Evolutionary conservation across 2,888 invertebrate genomes (phyloP).

Genomic region (Nipponacmea schrenckii): DNA sequence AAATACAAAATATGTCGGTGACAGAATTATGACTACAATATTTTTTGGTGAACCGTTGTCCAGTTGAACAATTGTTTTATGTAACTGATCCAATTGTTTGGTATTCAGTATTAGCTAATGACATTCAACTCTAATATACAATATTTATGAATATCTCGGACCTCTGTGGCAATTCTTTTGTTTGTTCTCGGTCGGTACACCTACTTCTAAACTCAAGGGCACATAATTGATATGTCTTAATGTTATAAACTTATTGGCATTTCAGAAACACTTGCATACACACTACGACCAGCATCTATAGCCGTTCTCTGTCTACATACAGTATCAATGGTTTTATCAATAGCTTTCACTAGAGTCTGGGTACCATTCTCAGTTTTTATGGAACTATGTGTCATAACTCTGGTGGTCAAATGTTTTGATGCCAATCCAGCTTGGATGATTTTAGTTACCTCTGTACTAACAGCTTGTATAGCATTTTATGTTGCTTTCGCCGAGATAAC

Average conservation of each 20-base stretch:
- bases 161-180: no score
- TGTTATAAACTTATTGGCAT: not conserved
- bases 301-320: conserved; percentile 38
- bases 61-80: no score
- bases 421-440: conserved; percentile 36
- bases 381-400: conserved; percentile 38
- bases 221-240: no score
- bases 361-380: conserved; percentile 37
- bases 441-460: conserved; percentile 35
- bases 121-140: no score
- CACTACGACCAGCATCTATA: conserved; percentile 32
- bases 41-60: no score
- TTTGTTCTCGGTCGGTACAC: no score
- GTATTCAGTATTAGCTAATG: no score
- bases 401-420: conserved; percentile 36
- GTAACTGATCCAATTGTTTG: no score
- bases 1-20: no score
- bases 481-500: conserved; percentile 39
- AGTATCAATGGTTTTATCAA: conserved; percentile 34
- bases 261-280: conserved; percentile 27
- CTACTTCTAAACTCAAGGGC: no score
- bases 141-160: no score
- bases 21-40: no score
- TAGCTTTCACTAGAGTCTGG: conserved; percentile 43
- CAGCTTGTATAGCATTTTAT: conserved; percentile 38